Base-by-base conservation (phyloP, 2,888 invertebrate species). In the Cenopis cana region DNA sequence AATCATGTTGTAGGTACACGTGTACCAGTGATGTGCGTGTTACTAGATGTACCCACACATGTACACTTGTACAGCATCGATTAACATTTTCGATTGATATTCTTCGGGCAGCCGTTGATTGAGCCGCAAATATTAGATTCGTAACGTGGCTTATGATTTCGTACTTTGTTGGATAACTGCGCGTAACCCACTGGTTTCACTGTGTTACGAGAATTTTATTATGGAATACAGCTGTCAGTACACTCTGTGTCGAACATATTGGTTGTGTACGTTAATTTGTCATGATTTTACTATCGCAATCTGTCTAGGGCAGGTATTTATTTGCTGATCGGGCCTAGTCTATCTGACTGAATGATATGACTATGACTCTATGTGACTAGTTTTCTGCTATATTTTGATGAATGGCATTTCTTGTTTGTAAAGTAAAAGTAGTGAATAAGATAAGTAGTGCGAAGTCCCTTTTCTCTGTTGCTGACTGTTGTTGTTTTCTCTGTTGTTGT, bases 71-170 rank as follows among this genome's bases (percentile, higher is more conserved):
- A 57, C 14, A 46, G 46, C 38, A 70, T 36, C n/a, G 62, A 73
- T 75, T 75, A 59, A 62, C 61, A 74, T 78, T 74, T 62, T 64
- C 73, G 60, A 77, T 76, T 72, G 71, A 74, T 76, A 76, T 75
- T 77, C 74, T 55, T 67, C 9, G 8, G 24, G 54, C 66, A 54
- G 33, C 24, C 52, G 38, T 14, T 55, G 49, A 49, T 66, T 67
- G 66, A 67, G 36, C 56, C 55, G 55, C 59, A 66, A 72, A 68
- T 65, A 29, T 38, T 20, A 65, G 52, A 67, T 69, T 75, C 75
- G 74, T 76, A 76, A 77, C 72, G 69, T 56, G 64, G 56, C 66
- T 76, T 74, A 76, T 70, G 72, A 67, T 73, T 74, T 69, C 65
- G 68, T 55, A 72, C 24, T 46, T 8, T 67, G 61, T 78, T 79